Base-by-base conservation (phyloP, 2,113 vertebrate species). In the Phycodurus eques region DNA sequence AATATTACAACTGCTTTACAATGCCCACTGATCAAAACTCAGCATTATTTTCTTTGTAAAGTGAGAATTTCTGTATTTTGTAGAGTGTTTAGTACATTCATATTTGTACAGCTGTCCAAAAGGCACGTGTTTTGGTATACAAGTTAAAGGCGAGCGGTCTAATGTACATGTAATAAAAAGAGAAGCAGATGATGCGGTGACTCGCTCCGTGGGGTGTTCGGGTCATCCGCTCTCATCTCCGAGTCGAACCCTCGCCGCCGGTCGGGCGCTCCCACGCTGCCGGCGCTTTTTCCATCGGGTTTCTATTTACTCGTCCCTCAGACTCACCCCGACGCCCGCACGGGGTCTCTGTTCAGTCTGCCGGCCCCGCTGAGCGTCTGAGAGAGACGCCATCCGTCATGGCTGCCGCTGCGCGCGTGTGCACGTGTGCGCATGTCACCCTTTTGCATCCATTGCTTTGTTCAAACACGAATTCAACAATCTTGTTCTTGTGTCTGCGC, bases 311-410 rank as follows among this genome's bases (percentile, higher is more conserved):
- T 81, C 83, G 47, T 90, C 86, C 83, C 88, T 87, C 77, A 86
- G 79, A 83, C 85, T 90, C 86, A 84, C 72, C 87, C 89, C 77
- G 78, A 35, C 6, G 80, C 79, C 88, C 67, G 83, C 85, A 88
- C 70, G 85, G 78, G 87, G 88, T 91, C 89, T 92, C 89, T 90
- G 88, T 90, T 92, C 84, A 75, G 83, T 87, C 85, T 83, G 86
- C 85, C 88, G 83, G 71, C n/a, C 89, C 87, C 70, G 86, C 86
- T 84, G 89, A 86, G 89, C 85, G 76, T 80, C 68, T 14, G 51
- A 68, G 78, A 86, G 79, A 83, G 85, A 71, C 74, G 14, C 69
- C 75, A 88, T 90, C 84, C 87, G 87, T 88, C 87, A 87, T 73
- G 57, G 68, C 81, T 15, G 14, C 63, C 46, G 20, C 42, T 11